Base-by-base conservation (phyloP, 2,888 invertebrate genomes). In the Sipha maydis region DNA sequence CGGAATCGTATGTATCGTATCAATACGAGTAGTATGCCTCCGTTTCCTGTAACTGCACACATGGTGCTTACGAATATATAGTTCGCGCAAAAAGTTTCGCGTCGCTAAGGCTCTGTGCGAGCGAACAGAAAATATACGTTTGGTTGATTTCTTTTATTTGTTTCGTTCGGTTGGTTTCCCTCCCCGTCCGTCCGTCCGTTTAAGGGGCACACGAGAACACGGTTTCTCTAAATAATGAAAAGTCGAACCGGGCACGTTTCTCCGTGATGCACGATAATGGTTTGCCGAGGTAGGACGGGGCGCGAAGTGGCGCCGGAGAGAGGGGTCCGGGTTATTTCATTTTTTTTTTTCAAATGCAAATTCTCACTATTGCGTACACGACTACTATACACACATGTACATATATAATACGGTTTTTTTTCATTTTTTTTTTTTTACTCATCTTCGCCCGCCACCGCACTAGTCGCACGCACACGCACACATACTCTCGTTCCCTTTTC, bases 341-440 rank as follows among this genome's bases (percentile, higher is more conserved):
- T 77, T 84, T 11, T 34, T 78, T 79, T 86, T 86, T 86, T 86
- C 79, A 86, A 86, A 86, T 86, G 86, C 86, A 86, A 86, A 86
- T 88, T 88, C 41, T 88, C 56, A 80, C 88, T 75, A 80, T 86
- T 79, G 71, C 85, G 41, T 56, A 48, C 75, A 48, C 88, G 73
- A 75, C 76, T 73, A 54, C 56, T 31, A n/a, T 28, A 31, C 21
- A 61, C n/a, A 9, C 9, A 14, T 9, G 14, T 11, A 21, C 7
- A 31, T 71, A 83, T 25, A 73, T 83, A 83, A 41, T 84, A 84
- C 31, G 61, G 56, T 84, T 75, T 76, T 28, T 41, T 75, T 83
- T n/a, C n/a, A n/a, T n/a, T 28, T 41, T 48, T 48, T 77, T 48
- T 85, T 34, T 84, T 76, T 28, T 41, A 41, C 85, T 77, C 85